Evolutionary conservation across 2,113 vertebrate genomes (phyloP).

Genomic region (Notarius quadriscutis): DNA sequence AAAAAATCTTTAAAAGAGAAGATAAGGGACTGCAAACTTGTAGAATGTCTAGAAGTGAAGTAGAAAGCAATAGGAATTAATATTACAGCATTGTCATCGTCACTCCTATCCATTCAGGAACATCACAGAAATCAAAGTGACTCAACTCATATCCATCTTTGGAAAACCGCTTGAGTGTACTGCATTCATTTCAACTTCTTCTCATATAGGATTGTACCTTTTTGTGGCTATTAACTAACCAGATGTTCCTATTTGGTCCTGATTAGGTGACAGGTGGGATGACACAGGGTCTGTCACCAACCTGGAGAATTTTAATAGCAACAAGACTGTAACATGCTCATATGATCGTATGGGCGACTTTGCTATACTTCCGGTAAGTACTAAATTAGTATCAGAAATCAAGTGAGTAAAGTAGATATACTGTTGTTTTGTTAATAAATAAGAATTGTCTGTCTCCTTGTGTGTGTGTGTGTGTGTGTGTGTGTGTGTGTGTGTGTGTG

Average conservation of each 20-base stretch:
- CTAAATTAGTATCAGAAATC: background rate
- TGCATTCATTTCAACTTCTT: background rate
- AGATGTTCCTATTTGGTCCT: background rate
- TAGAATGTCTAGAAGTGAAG: background rate
- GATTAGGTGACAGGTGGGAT: constrained; percentile 40
- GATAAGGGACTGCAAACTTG: too few relatives aligned
- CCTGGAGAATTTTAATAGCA: rapidly evolving
- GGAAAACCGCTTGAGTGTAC: background rate
- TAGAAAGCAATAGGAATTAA: background rate
- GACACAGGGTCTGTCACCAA: background rate
- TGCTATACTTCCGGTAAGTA: constrained; percentile 33
- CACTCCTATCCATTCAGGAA: background rate
- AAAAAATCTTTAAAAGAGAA: too few relatives aligned
- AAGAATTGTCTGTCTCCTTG: too few relatives aligned
- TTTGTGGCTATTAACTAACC: background rate
- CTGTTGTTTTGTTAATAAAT: background rate
- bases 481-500: too few relatives aligned
- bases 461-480: too few relatives aligned
- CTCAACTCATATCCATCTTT: background rate
- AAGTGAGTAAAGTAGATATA: constrained; percentile 28
- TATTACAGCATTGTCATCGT: background rate
- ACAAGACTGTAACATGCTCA: constrained; percentile 40
- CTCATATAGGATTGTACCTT: background rate
- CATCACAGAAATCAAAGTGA: background rate
- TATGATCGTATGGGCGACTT: constrained; percentile 52